Evolutionary conservation across 2,113 vertebrate species (phyloP).

Genomic region (Tragelaphus imberbis): DNA sequence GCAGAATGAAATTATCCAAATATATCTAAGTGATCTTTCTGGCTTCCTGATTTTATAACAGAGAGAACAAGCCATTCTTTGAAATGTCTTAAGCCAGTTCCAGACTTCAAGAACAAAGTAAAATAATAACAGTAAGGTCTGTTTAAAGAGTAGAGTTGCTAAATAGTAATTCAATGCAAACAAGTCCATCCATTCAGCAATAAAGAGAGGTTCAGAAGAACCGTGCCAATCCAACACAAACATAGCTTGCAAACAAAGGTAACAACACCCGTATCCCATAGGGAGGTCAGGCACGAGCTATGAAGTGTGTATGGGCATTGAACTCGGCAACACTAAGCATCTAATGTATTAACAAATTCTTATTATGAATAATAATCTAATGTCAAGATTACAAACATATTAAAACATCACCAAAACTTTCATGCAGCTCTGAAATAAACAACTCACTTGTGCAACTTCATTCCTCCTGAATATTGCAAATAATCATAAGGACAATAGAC

Average conservation of each 20-base stretch:
- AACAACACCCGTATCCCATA: background rate
- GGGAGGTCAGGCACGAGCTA: background rate
- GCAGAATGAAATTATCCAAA: background rate
- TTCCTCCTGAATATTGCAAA: background rate
- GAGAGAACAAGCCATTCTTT: constrained; percentile 35
- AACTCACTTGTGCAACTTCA: background rate
- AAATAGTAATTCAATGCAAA: constrained; percentile 2
- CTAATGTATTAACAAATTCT: background rate
- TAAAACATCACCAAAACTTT: background rate
- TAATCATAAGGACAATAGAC: background rate
- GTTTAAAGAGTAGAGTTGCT: background rate
- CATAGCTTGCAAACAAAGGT: background rate
- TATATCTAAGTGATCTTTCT: background rate
- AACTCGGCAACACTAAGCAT: background rate
- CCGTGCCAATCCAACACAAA: background rate
- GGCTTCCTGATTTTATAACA: constrained; percentile 26
- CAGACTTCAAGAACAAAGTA: constrained; percentile 26
- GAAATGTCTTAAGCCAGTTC: background rate
- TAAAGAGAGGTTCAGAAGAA: background rate
- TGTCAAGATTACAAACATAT: constrained; percentile 3
- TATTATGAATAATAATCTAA: background rate
- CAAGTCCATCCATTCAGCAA: background rate
- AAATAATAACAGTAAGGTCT: background rate
- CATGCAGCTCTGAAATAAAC: background rate
- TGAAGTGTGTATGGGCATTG: background rate